These are phyloP conservation scores for Dicrurus megarhynchus DNA, from an alignment of 2,113 vertebrate species.

Conservation along the genomic window DNA sequence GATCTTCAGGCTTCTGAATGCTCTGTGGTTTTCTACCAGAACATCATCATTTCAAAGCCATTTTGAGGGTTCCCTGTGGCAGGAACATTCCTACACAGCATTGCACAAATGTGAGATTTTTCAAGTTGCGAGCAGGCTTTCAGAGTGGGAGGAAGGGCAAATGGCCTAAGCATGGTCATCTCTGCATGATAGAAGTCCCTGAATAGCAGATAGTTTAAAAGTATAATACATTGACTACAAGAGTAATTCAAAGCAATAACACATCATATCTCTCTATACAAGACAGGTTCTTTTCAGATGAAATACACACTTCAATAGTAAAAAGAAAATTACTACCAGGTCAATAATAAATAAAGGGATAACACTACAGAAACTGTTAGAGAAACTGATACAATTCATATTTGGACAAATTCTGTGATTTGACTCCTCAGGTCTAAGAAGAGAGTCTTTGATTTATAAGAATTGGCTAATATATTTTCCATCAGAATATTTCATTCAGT, in stretches of 20 bases:
- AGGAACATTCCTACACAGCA: fast-evolving
- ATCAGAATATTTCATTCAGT: neutral
- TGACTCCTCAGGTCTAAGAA: neutral
- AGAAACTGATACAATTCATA: neutral
- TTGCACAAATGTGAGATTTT: neutral
- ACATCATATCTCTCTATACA: neutral
- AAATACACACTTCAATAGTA: neutral
- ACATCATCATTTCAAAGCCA: neutral
- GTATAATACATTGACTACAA: neutral
- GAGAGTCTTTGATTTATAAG: neutral
- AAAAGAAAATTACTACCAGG: neutral
- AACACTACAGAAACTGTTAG: neutral
- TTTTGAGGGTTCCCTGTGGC: neutral
- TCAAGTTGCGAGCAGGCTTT: neutral
- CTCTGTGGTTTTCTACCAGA: neutral
- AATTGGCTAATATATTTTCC: neutral
- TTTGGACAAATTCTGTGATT: neutral
- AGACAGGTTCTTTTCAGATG: neutral
- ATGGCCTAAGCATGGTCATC: neutral
- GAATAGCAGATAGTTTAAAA: neutral
- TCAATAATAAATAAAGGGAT: neutral
- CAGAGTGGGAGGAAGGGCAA: neutral
- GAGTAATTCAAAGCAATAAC: neutral
- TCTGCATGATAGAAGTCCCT: neutral
- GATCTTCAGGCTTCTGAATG: neutral